Base-by-base conservation (phyloP, 2,888 invertebrate species). In the Mesoligia furuncula region DNA sequence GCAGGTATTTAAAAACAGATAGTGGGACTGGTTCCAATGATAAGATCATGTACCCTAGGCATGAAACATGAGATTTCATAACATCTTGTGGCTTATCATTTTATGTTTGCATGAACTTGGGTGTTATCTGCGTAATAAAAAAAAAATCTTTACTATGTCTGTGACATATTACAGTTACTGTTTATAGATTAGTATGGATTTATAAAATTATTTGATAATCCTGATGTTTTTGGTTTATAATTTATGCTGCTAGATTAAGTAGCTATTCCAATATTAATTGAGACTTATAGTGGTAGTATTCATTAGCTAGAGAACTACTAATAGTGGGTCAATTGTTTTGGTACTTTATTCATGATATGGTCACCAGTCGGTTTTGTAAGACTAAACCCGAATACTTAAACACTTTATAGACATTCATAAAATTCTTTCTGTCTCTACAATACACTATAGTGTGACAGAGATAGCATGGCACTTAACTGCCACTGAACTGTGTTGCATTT, bases 11-110 rank as follows among this genome's bases (percentile, higher is more conserved):
- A 15, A 48, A 73, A 48, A 70, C 31, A 67, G 9, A 57, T 51
- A 31, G 4, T 5, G 0, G 0, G 2, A 17, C 13, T 42, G 20
- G 9, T 42, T 54, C 45, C 17, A 68, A 57, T 51, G 48, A 66
- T 24, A 65, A 67, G 54, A 62, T 20, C 83, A 80, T 69, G 68
- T 42, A 42, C 7, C 27, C 20, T 48, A 0, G 1, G n/a, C 61
- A 48, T 81, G 80, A 42, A 62, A 45, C 31, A 39, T 66, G 13
- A 79, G 39, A 62, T 71, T 79, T 79, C 54, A 62, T 70, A 66
- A 75, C 66, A 27, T 62, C 45, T 61, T 13, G 11, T 59, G 13
- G 20, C 66, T 80, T 85, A 81, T 85, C 85, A 59, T 27, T 79
- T 70, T 70, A 39, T 74, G 59, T 51, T 31, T 62, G 39, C 20